Evolutionary conservation across 2,113 vertebrate species (phyloP).

Genomic region (Platichthys flesus): DNA sequence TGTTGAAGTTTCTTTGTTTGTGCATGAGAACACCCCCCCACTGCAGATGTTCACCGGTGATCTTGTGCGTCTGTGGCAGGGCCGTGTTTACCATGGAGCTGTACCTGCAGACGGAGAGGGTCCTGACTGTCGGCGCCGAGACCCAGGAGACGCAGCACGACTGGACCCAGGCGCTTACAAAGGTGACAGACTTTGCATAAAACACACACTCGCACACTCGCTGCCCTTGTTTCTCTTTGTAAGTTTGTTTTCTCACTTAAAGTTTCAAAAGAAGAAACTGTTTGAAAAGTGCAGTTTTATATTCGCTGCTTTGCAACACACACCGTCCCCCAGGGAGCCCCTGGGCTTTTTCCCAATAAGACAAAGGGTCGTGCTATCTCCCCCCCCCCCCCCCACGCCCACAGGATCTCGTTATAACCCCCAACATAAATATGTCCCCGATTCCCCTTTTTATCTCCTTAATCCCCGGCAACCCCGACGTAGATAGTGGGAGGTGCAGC

Average conservation of each 20-base stretch:
- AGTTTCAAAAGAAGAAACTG: constrained; percentile 13
- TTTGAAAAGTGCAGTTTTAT: not conserved
- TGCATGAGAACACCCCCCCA: too few relatives aligned
- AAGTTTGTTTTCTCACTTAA: constrained; percentile 34
- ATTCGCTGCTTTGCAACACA: constrained; percentile 5
- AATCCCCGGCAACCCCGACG: constrained; percentile 48
- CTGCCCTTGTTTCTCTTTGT: constrained; percentile 6
- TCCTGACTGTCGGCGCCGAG: constrained; percentile 90
- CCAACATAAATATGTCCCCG: constrained; percentile 45
- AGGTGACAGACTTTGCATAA: constrained; percentile 83
- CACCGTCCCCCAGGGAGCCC: constrained; percentile 19
- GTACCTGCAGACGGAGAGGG: constrained; percentile 89
- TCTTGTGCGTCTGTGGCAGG: constrained; percentile 77
- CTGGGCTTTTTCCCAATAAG: constrained; percentile 26
- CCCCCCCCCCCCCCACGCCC: constrained; percentile 30
- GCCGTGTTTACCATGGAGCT: constrained; percentile 93
- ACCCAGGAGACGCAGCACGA: constrained; percentile 87
- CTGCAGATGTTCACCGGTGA: too few relatives aligned
- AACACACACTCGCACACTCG: not conserved
- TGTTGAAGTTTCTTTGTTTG: too few relatives aligned
- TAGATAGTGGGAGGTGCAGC: constrained; percentile 42
- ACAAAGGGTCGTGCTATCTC: constrained; percentile 49
- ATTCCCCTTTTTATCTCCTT: constrained; percentile 43
- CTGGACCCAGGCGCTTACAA: constrained; percentile 91
- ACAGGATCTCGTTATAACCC: constrained; percentile 53